Percentiles rank a stretch among this genome's conserved stretches.
These are phyloP conservation scores for Melangyna quadrimaculata DNA, from an alignment of 2,888 invertebrate species.

Conservation along the genomic window DNA sequence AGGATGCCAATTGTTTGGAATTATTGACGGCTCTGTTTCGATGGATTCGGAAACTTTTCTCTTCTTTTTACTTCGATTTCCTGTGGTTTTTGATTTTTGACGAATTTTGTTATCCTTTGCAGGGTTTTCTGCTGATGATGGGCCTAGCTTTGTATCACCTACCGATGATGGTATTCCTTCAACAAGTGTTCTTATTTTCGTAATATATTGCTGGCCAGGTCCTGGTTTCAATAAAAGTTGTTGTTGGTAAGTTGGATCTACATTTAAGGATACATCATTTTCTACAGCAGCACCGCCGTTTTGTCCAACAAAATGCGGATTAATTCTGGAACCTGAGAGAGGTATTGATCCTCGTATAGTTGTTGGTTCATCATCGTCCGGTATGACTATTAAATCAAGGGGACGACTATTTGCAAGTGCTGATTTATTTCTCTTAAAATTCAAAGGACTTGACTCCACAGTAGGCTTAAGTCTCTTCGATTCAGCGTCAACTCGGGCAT, in stretches of 20 bases:
- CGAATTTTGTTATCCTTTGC: not conserved
- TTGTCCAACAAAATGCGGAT: too few species aligned
- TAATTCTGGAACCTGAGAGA: not conserved
- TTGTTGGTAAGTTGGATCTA: not conserved
- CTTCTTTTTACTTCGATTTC: not conserved
- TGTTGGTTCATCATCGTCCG: not conserved
- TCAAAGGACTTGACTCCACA: too few species aligned
- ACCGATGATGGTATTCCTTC: not conserved
- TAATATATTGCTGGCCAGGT: conserved; percentile 14
- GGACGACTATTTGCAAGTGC: not conserved
- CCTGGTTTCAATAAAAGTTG: not conserved
- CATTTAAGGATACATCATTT: not conserved
- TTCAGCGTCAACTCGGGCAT: not conserved
- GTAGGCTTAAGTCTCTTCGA: not conserved
- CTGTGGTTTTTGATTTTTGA: not conserved
- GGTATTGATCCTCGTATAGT: too few species aligned
- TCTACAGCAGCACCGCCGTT: not conserved
- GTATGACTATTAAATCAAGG: not conserved
- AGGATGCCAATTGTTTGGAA: not conserved
- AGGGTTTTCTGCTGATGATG: not conserved
- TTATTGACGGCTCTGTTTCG: not conserved
- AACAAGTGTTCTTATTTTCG: not conserved
- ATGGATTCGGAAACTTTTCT: not conserved
- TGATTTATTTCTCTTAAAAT: not conserved
- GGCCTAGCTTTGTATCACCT: not conserved